Base-by-base conservation (phyloP, 2,888 invertebrate genomes). In the Lasioglossum vierecki region DNA sequence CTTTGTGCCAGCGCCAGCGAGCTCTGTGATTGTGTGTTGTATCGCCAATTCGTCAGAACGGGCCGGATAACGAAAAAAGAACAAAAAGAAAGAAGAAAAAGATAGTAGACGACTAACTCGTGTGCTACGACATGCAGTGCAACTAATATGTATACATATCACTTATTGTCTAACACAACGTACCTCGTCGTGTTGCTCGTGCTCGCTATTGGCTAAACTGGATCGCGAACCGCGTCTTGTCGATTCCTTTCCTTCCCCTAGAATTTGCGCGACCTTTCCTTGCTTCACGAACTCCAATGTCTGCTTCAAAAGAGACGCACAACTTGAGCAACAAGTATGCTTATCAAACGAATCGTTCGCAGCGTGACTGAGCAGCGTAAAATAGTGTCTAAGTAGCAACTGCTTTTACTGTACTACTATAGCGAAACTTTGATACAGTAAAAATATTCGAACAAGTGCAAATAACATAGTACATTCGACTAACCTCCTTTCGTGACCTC, bases 211-310 rank as follows among this genome's bases (percentile, higher is more conserved):
- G 30, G 92, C 98, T 91, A 97, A 95, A 85, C 97, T 96, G 95
- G 98, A 98, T 89, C 97, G 96, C 88, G 97, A 97, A 89, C 97
- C 97, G 91, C 97, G 96, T 86, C 97, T 96, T 83, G 96, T 96
- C 92, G 97, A 96, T 84, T 97, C 97, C 92, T 95, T 96, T 81
- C 95, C 96, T 91, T 96, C 96, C 82, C 96, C 96, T 91, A 97
- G 95, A 90, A 97, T 96, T 95, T 97, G 97, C 89, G 96, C 97
- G 92, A 97, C 97, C 94, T 98, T 98, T 82, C 98, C 97, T 96
- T 98, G 98, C 96, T 98, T 98, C 94, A 98, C 98, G 94, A 98
- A 97, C 96, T 99, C 99, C 96, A 98, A 96, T 89, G 98, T 98
- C 98, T 98, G 76, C 30, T 73, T 71, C 71, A 80, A 83, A 81